Evolutionary conservation across 2,797 vertebrate genomes (phyloP).

Genomic region (Characodon lateralis): DNA sequence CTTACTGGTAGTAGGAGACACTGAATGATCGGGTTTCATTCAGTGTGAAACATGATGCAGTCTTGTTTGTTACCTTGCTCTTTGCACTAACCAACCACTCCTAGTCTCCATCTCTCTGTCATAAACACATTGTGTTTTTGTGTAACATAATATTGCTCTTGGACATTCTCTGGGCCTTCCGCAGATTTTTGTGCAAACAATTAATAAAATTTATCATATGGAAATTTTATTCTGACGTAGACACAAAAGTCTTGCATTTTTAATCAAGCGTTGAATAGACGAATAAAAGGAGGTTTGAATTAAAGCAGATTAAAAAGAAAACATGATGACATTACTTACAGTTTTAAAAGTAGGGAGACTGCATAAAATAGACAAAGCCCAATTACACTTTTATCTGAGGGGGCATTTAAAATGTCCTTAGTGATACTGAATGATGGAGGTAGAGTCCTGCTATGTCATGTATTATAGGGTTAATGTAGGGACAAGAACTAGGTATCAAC

Average conservation of each 20-base stretch:
- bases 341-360: background rate
- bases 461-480: background rate
- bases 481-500: too few species aligned
- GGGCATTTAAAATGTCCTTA: background rate
- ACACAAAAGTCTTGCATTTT: background rate
- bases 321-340: background rate
- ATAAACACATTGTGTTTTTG: constrained; percentile 20
- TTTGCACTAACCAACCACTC: constrained; percentile 49
- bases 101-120: constrained; percentile 12
- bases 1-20: constrained; percentile 52
- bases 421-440: background rate
- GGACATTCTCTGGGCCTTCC: constrained; percentile 25
- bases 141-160: constrained; percentile 20
- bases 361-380: background rate
- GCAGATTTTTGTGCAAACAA: constrained; percentile 27
- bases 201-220: constrained; percentile 43
- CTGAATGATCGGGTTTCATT: constrained; percentile 71
- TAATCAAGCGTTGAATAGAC: background rate
- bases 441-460: background rate
- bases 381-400: background rate
- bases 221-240: background rate
- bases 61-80: constrained; percentile 65
- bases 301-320: constrained; percentile 25
- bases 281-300: constrained; percentile 25
- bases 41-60: constrained; percentile 75